These are phyloP conservation scores for Chaetophractus vellerosus DNA, from an alignment of 2,797 vertebrate species.

Conservation along the genomic window DNA sequence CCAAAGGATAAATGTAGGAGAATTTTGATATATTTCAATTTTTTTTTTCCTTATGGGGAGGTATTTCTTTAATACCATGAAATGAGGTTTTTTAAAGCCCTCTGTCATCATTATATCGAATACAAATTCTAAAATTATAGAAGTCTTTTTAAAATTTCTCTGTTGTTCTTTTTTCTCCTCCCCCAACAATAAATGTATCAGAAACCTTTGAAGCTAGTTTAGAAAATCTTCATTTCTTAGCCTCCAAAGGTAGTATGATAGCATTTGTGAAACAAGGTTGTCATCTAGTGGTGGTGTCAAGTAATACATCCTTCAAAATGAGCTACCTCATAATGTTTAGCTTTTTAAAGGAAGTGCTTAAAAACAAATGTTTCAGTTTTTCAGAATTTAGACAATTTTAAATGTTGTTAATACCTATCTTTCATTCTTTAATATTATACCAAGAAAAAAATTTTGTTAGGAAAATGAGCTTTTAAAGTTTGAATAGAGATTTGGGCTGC, in stretches of 20 bases:
- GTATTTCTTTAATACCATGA: slow-evolving; percentile 68
- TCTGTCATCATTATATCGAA: slow-evolving; percentile 65
- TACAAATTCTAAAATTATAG: slow-evolving; percentile 53
- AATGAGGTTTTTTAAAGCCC: slow-evolving; percentile 7
- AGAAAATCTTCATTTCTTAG: slow-evolving; percentile 40
- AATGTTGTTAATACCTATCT: slow-evolving; percentile 2
- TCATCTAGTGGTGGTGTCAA: slow-evolving; percentile 86
- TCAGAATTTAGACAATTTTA: slow-evolving; percentile 44
- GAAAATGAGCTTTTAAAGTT: slow-evolving; percentile 12
- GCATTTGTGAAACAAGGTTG: slow-evolving; percentile 84
- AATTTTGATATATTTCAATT: slow-evolving; percentile 53
- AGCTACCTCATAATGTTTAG: not conserved
- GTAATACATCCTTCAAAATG: slow-evolving; percentile 26
- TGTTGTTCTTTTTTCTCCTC: not conserved
- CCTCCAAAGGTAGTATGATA: rapidly evolving
- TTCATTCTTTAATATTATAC: not conserved
- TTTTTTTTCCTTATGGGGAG: slow-evolving; percentile 50
- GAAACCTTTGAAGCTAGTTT: slow-evolving; percentile 66
- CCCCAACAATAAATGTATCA: slow-evolving; percentile 38
- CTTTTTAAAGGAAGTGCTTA: slow-evolving; percentile 61
- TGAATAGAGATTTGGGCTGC: slow-evolving; percentile 3
- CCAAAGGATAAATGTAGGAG: slow-evolving; percentile 15
- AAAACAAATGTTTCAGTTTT: slow-evolving; percentile 60
- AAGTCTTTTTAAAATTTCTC: slow-evolving; percentile 55
- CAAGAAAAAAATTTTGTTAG: slow-evolving; percentile 1